A percentile compares a stretch with the other conserved stretches of the same genome.
phyloP scores from a whole-genome alignment of 1,140 invertebrate species.

The Eufriesea mexicana region DNA sequence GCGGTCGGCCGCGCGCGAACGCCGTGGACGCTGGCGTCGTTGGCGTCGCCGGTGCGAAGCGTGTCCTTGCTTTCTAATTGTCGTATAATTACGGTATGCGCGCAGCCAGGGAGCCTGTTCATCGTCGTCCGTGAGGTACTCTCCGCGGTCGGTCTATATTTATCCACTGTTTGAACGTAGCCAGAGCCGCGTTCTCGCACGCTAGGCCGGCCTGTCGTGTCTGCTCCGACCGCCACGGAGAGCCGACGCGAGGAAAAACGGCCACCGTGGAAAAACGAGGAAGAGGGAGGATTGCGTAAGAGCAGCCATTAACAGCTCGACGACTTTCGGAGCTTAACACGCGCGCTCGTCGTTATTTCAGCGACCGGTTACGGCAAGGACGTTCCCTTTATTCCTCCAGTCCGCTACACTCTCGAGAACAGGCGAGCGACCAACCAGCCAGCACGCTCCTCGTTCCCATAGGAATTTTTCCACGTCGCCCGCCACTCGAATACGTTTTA shows the following conservation, averaged over 20 bases:
- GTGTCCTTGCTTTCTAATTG: slow-evolving; percentile 72
- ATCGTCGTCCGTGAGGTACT: slow-evolving; percentile 43
- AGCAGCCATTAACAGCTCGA: neutral
- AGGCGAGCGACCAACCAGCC: neutral
- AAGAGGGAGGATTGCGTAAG: slow-evolving; percentile 31
- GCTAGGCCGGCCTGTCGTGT: neutral
- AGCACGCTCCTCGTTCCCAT: neutral
- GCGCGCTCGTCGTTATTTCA: neutral
- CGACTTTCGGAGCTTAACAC: neutral
- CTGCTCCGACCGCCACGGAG: neutral
- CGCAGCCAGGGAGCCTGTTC: slow-evolving; percentile 28
- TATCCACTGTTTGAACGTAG: slow-evolving; percentile 54
- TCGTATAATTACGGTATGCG: slow-evolving; percentile 62
- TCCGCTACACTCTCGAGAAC: neutral
- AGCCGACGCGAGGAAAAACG: slow-evolving; percentile 4
- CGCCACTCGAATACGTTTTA: neutral
- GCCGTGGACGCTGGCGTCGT: neutral
- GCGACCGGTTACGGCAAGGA: neutral
- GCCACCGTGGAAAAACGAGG: slow-evolving; percentile 20
- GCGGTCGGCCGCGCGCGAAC: neutral
- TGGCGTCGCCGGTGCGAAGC: slow-evolving; percentile 26
- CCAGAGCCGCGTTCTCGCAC: slow-evolving; percentile 1
- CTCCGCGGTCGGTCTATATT: slow-evolving; percentile 59
- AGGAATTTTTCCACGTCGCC: neutral
- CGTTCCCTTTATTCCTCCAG: neutral